These are phyloP conservation scores for Lucilia cuprina DNA, from an alignment of 1,140 invertebrate species.

Conservation along the genomic window DNA sequence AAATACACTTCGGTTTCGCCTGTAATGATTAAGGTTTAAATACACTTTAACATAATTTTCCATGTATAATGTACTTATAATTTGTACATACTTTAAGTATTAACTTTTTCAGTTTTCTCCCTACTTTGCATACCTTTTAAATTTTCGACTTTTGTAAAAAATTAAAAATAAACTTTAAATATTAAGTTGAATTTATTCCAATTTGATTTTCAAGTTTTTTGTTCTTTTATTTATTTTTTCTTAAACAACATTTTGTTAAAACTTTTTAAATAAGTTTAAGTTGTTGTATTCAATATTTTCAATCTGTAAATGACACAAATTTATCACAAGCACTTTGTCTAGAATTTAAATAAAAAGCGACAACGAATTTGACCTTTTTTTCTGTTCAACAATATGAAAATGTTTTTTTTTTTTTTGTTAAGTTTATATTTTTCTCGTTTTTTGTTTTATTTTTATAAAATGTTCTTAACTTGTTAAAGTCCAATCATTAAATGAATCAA, in stretches of 20 bases:
- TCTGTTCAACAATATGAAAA: background rate
- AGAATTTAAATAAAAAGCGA: background rate
- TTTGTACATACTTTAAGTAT: too few species aligned
- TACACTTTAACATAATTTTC: too few species aligned
- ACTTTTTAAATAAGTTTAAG: background rate
- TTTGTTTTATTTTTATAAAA: background rate
- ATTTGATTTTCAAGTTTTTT: background rate
- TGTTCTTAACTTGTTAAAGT: conserved; percentile 22
- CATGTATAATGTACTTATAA: too few species aligned
- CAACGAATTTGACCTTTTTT: background rate
- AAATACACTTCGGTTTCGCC: too few species aligned
- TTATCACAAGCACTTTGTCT: background rate
- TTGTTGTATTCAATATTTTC: background rate
- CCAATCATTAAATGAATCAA: conserved; percentile 10
- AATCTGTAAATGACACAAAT: background rate
- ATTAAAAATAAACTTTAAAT: too few species aligned
- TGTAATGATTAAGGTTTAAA: too few species aligned
- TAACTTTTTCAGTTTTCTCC: too few species aligned
- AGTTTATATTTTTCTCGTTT: background rate
- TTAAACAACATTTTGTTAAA: background rate
- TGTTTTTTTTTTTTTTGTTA: background rate
- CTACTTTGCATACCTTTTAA: too few species aligned
- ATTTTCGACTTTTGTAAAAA: too few species aligned
- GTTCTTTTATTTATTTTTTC: background rate
- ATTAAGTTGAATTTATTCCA: background rate